phyloP scores from a whole-genome alignment of 2,888 invertebrate genomes.

The Minunthozetes semirufus region DNA sequence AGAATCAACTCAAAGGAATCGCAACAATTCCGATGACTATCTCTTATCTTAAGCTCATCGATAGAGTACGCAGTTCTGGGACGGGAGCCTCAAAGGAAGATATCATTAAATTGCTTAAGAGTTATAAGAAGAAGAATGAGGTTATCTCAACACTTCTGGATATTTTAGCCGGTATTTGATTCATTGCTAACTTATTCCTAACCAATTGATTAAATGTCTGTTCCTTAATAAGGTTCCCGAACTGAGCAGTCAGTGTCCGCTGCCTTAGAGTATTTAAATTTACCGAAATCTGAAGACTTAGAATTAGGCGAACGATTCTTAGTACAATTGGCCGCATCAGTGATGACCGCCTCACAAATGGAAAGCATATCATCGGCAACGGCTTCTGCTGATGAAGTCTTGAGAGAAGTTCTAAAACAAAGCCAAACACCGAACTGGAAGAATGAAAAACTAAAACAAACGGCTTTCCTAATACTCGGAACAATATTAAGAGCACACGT shows the following conservation, averaged over 20 bases:
- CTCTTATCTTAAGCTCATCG: slow-evolving; percentile 59
- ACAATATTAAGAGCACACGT: slow-evolving; percentile 27
- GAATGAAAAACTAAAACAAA: slow-evolving; percentile 36
- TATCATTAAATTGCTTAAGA: slow-evolving; percentile 56
- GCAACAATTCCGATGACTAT: slow-evolving; percentile 53
- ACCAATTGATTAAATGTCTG: too few relatives aligned
- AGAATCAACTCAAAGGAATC: slow-evolving; percentile 26
- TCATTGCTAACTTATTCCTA: slow-evolving; percentile 16
- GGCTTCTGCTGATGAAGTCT: slow-evolving; percentile 4
- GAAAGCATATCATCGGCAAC: background rate
- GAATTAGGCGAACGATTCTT: slow-evolving; percentile 60
- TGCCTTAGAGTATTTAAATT: slow-evolving; percentile 57
- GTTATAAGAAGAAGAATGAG: slow-evolving; percentile 49
- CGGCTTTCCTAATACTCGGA: slow-evolving; percentile 34
- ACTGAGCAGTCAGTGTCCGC: slow-evolving; percentile 62
- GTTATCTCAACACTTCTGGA: slow-evolving; percentile 1
- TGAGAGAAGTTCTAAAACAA: slow-evolving; percentile 15
- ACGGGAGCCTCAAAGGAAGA: slow-evolving; percentile 54
- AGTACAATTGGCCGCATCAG: slow-evolving; percentile 28
- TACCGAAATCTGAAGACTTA: slow-evolving; percentile 45
- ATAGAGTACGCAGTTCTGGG: slow-evolving; percentile 53
- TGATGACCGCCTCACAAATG: slow-evolving; percentile 33
- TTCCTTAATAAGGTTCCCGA: slow-evolving; percentile 35
- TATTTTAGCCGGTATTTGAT: slow-evolving; percentile 23
- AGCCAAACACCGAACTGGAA: slow-evolving; percentile 33